These are phyloP conservation scores for Leptinotarsa juncta DNA, from an alignment of 2,888 invertebrate species.

Conservation along the genomic window DNA sequence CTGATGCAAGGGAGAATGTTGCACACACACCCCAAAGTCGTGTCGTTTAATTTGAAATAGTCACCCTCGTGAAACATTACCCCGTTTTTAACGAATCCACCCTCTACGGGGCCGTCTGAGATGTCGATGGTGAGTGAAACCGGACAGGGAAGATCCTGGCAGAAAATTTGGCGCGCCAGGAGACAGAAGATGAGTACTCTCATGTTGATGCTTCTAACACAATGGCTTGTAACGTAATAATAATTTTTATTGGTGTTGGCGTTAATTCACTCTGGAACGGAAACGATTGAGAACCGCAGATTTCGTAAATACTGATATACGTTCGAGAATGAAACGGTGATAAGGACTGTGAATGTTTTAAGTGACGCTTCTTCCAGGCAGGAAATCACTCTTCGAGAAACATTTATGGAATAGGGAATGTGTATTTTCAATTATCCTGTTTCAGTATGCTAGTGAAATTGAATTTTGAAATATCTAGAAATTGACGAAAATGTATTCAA, in stretches of 20 bases:
- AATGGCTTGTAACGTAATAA: not conserved
- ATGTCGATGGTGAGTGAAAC: constrained; percentile 36
- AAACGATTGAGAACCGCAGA: constrained; percentile 2
- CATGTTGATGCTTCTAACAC: not conserved
- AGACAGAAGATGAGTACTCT: not conserved
- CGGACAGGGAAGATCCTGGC: constrained; percentile 25
- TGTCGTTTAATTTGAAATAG: constrained; percentile 24
- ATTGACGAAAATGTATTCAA: too few species aligned
- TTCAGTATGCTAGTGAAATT: too few species aligned
- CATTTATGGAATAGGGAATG: too few species aligned
- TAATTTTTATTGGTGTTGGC: not conserved
- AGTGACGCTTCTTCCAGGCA: not conserved
- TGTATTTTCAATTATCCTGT: too few species aligned
- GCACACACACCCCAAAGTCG: constrained; percentile 42
- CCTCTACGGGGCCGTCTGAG: constrained; percentile 33
- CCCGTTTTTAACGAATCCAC: constrained; percentile 27
- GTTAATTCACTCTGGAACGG: not conserved
- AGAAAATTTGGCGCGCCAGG: not conserved
- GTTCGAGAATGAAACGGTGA: not conserved
- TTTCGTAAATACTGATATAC: not conserved
- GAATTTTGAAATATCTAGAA: too few species aligned
- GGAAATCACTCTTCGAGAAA: not conserved
- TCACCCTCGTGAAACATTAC: constrained; percentile 23
- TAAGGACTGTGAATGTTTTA: not conserved
- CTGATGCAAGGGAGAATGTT: constrained; percentile 45